phyloP scores from a whole-genome alignment of 2,888 invertebrate species.

The Trachelus stipa region DNA sequence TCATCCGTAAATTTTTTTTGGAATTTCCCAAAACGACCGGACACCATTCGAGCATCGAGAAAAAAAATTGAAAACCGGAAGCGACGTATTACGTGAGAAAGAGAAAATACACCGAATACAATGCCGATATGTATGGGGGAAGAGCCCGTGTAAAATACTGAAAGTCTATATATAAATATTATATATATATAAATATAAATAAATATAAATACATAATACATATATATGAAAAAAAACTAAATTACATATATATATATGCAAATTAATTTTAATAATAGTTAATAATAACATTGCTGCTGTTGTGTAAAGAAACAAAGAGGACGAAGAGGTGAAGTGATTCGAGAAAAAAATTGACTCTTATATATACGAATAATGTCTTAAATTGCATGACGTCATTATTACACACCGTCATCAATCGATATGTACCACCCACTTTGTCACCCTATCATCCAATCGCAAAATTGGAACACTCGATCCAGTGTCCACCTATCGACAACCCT shows the following conservation, averaged over 20 bases:
- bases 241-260: conserved; percentile 40
- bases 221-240: conserved; percentile 39
- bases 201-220: conserved; percentile 16
- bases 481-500: background rate
- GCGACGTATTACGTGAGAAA: background rate
- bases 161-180: conserved; percentile 56
- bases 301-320: conserved; percentile 45
- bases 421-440: conserved; percentile 31
- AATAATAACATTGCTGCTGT: conserved; percentile 44
- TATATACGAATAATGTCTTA: conserved; percentile 30
- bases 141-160: conserved; percentile 57
- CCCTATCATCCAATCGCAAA: conserved; percentile 16
- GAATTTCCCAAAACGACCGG: background rate
- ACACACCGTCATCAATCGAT: conserved; percentile 38
- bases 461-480: background rate
- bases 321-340: conserved; percentile 26
- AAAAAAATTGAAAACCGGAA: background rate
- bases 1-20: background rate
- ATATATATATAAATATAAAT: conserved; percentile 38
- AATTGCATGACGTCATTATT: conserved; percentile 45
- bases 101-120: background rate
- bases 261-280: conserved; percentile 52
- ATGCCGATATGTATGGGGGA: conserved; percentile 25
- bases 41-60: conserved; percentile 30
- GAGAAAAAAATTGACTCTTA: conserved; percentile 32